Conservation (phyloP, 2,888 invertebrate genomes). For the Drosophila paracracens region DNA sequence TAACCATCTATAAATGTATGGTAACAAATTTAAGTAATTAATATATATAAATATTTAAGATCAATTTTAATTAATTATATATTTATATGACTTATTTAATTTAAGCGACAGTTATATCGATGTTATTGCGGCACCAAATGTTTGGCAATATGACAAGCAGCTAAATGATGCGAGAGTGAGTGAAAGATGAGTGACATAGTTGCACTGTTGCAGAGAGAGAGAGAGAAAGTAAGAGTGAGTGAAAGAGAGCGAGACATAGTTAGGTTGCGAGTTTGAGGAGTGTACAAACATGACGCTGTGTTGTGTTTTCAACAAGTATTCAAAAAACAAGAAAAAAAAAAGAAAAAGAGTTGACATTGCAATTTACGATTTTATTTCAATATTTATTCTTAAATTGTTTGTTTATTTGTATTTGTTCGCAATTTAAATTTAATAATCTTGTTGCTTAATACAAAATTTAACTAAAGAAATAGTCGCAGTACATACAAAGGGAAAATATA, state of each 20-base stretch:
- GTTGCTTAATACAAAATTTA: slow-evolving; percentile 66
- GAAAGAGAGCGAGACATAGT: slow-evolving; percentile 14
- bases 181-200: slow-evolving; percentile 6
- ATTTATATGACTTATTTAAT: neutral
- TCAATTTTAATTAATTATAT: neutral
- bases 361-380: slow-evolving; percentile 43
- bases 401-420: slow-evolving; percentile 20
- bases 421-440: slow-evolving; percentile 38
- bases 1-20: slow-evolving; percentile 1
- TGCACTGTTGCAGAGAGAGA: slow-evolving; percentile 8
- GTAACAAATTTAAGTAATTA: neutral
- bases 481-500: slow-evolving; percentile 49
- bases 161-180: slow-evolving; percentile 16
- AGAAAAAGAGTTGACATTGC: slow-evolving; percentile 36
- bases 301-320: slow-evolving; percentile 16
- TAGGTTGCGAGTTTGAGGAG: slow-evolving; percentile 12
- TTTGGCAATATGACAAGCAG: slow-evolving; percentile 29
- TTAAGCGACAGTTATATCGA: slow-evolving; percentile 2
- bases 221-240: slow-evolving; percentile 28
- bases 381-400: slow-evolving; percentile 57
- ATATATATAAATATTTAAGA: too few species aligned
- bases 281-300: slow-evolving; percentile 16
- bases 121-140: slow-evolving; percentile 5
- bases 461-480: slow-evolving; percentile 63
- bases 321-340: slow-evolving; percentile 13